Evolutionary conservation across 2,797 vertebrate species (phyloP).

Genomic region (Emys orbicularis): DNA sequence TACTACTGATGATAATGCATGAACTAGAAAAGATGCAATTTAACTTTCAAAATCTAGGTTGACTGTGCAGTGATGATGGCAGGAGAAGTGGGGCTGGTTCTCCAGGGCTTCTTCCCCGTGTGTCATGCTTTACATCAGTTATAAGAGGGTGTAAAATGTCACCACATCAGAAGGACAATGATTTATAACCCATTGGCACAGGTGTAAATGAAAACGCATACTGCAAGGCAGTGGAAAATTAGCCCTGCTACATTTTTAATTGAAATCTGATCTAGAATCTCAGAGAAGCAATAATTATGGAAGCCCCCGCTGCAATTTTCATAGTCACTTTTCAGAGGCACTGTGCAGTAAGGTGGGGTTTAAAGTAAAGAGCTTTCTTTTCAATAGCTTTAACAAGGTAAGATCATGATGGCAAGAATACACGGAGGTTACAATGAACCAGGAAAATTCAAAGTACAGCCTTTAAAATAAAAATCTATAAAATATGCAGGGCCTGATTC

Average conservation of each 20-base stretch:
- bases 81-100: neutral
- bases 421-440: neutral
- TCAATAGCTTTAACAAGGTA: slow-evolving; percentile 4
- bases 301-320: neutral
- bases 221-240: neutral
- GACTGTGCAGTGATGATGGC: neutral
- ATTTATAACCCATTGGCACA: neutral
- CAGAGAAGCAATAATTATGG: neutral
- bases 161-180: fast-evolving
- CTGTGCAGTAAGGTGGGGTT: neutral
- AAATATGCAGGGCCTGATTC: slow-evolving; percentile 44
- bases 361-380: neutral
- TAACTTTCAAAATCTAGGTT: neutral
- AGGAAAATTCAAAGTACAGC: slow-evolving; percentile 36
- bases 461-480: neutral
- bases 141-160: neutral
- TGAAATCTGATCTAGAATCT: neutral
- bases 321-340: neutral
- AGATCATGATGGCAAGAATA: slow-evolving; percentile 27
- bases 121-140: fast-evolving
- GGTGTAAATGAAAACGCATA: neutral
- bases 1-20: neutral
- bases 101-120: neutral
- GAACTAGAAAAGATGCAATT: neutral
- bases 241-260: neutral